phyloP scores from a whole-genome alignment of 2,113 vertebrate genomes.

The Euleptes europaea region DNA sequence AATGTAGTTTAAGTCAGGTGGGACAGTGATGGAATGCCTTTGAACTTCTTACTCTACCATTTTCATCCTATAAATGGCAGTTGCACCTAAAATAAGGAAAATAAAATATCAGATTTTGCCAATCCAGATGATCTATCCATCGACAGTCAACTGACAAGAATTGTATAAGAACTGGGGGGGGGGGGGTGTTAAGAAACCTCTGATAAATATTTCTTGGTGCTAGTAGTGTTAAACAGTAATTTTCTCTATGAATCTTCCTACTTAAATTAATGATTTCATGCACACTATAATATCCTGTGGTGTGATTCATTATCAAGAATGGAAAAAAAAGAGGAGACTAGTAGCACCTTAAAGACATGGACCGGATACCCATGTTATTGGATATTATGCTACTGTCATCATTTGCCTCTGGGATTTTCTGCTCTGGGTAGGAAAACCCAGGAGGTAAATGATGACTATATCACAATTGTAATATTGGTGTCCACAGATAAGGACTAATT shows the following conservation, averaged over 20 bases:
- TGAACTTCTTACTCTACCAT: slow-evolving; percentile 7
- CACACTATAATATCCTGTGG: too few species aligned
- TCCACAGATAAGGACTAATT: too few species aligned
- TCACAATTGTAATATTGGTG: too few species aligned
- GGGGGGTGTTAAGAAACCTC: not conserved
- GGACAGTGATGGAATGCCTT: slow-evolving; percentile 48
- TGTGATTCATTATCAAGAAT: too few species aligned
- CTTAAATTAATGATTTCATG: not conserved
- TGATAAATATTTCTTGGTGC: not conserved
- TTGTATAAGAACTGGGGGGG: not conserved
- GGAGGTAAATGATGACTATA: too few species aligned
- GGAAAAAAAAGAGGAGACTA: too few species aligned
- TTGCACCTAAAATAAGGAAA: not conserved
- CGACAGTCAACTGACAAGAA: not conserved
- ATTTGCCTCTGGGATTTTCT: too few species aligned
- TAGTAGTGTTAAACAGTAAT: not conserved
- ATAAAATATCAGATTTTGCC: not conserved
- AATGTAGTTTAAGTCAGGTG: slow-evolving; percentile 14
- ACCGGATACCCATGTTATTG: too few species aligned
- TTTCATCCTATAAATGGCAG: not conserved
- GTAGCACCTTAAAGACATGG: too few species aligned
- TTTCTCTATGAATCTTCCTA: not conserved
- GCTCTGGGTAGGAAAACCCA: too few species aligned
- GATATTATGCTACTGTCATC: too few species aligned
- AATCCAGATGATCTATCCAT: fast-evolving